Base-by-base conservation (phyloP, 2,888 invertebrate genomes). In the Syritta pipiens region DNA sequence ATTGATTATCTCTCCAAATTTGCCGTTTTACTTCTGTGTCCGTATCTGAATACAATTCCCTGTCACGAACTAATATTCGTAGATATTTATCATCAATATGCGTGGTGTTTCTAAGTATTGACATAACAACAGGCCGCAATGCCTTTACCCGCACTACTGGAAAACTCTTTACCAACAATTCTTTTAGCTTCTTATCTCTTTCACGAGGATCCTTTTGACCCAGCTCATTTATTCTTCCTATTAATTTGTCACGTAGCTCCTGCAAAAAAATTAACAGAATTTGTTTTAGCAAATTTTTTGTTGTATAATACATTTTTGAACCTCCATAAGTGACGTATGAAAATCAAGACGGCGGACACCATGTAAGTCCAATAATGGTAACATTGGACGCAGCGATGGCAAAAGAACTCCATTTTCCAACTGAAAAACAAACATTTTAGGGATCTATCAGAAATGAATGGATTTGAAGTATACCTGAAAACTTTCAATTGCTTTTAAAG, bases 1-100 rank as follows among this genome's bases (percentile, higher is more conserved):
- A 95, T 86, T 98, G 98, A 89, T 98, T 97, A 84, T 98, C 97
- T 85, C 97, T 95, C 99, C 99, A 99, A 84, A 99, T 98, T 87
- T 99, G 98, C 37, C 98, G 91, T 87, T 98, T 98, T 0, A 99
- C 98, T 90, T 97, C 97, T 0, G 97, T 97, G 81, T 98, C 96
- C 5, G 97, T 97, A 83, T 97, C 97, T 83, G 94, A 94, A 86
- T 98, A 98, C 4, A 99, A 89, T 86, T 97, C 97, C 82, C 95
- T 92, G 85, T 97, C 97, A 75, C 94, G 91, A 0, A 96, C 96
- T 26, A 94, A 87, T 12, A 94, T 93, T 82, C 92, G 91, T 32
- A 96, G 88, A 87, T 95, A 96, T 88, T 96, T 95, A 83, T 97
- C 97, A 85, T 97, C 97, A 83, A 99, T 97, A 83, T 96, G 95